Base-by-base conservation (phyloP, 2,888 invertebrate genomes). In the Noctua fimbriata region DNA sequence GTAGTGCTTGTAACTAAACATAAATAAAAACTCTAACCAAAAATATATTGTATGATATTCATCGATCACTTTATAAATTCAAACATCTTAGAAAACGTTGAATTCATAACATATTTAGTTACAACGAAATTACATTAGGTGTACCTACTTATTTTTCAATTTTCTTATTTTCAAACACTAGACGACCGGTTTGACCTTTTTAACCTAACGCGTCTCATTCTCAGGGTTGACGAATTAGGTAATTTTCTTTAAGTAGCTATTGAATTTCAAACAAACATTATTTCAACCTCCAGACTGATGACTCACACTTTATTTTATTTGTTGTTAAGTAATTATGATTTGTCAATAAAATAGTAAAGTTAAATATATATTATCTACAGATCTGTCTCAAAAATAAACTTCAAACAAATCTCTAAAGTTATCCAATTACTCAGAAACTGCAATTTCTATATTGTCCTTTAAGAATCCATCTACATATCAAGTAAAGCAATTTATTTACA, bases 401-500 rank as follows among this genome's bases (percentile, higher is more conserved):
- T 32, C 2, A 16, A 63, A 14, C 16, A 58, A 65, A 76, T 32
- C 21, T 58, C n/a, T 47, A 1, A 82, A 82, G 28, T 73, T 18
- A 69, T 69, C 28, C 65, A 65, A 74, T 72, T 58, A 69, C 14
- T 21, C n/a, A 41, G 36, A 21, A 55, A 47, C 36, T 66, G n/a
- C 55, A 74, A 80, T 80, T 21, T 80, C 65, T 69, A 32, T 66
- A 69, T 18, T 47, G 6, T 55, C 32, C 66, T 63, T n/a, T 58
- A 73, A 6, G 66, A 65, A 71, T 74, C 21, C 36, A 41, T 21
- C n/a, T 44, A 67, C 7, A 14, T 24, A 81, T 60, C 21, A 69
- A 81, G 9, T n/a, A 55, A 60, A 74, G 47, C 60, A 72, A 85
- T 84, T 76, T 76, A 84, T 74, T 73, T 63, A 77, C 52, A 63